Base-by-base conservation (phyloP, 1,140 invertebrate genomes). In the Lerema accius region DNA sequence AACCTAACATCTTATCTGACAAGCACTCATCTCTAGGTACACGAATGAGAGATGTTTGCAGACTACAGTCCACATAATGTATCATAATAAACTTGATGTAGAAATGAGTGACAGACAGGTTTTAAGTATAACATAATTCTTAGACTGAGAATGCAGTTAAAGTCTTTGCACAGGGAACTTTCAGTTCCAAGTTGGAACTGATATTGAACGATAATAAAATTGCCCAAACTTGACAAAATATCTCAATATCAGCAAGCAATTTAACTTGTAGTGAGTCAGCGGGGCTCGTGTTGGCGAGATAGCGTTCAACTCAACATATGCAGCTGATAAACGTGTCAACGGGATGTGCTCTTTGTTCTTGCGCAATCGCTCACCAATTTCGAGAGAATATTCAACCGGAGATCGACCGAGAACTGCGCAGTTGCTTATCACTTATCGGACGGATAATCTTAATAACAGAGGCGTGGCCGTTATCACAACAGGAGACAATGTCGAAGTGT, bases 381-480 rank as follows among this genome's bases (percentile, higher is more conserved):
- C 64, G 40, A 14, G 14, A 66, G 14, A 66, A 66, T 39, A 37
- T 51, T 51, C 35, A 32, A 51, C 23, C 45, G n/a, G 23, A 26
- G 11, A 48, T 26, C 19, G 19, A 23, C 16, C 32, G 49, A 69
- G 39, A 17, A 69, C 45, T 73, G 68, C 73, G 73, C 71, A 78
- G 56, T 78, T 71, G 1, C 26, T 72, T 77, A 76, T 71, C 69
- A 26, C 39, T 69, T 75, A 83, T 76, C 32, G 40, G 15, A 37
- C 23, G 35, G 73, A 80, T 82, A 76, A 82, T 80, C 79, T 69
- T 82, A 82, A 85, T 82, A 67, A 75, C 32, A 80, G 69, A 69
- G 82, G 80, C 73, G 78, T 76, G 82, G 78, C 68, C 69, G 63
- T 56, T 77, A 77, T 79, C 71, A 49, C 49, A 35, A 45, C 16